These are phyloP conservation scores for Heliothis peltigera DNA, from an alignment of 2,888 invertebrate species.

Conservation along the genomic window DNA sequence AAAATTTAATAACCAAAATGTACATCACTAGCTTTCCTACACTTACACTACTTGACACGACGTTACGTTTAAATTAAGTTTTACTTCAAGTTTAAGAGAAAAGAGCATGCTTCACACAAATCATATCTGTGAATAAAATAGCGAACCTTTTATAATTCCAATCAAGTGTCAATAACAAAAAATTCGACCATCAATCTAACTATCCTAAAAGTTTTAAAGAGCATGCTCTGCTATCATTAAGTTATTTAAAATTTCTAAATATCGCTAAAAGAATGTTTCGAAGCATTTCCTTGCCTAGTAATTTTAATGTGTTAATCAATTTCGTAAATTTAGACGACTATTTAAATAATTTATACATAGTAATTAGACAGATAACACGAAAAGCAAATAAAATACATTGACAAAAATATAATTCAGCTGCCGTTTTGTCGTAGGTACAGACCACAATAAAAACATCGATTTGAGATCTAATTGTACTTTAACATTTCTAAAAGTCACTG, in stretches of 20 bases:
- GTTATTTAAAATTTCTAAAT: conserved; percentile 43
- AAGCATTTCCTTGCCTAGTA: conserved; percentile 41
- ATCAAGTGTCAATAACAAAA: conserved; percentile 15
- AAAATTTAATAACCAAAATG: conserved; percentile 32
- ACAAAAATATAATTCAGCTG: conserved; percentile 46
- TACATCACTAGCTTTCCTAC: conserved; percentile 55
- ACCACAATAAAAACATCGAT: conserved; percentile 56
- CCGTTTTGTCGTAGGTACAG: conserved; percentile 30
- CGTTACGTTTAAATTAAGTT: conserved; percentile 30
- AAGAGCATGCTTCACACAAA: conserved; percentile 47
- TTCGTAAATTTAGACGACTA: conserved; percentile 34
- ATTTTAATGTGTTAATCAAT: conserved; percentile 29
- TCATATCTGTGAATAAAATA: conserved; percentile 27
- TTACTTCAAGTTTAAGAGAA: conserved; percentile 28
- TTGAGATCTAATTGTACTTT: conserved; percentile 77
- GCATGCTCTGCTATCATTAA: conserved; percentile 43
- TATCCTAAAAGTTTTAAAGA: conserved; percentile 42
- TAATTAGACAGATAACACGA: conserved; percentile 43
- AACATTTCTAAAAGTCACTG: conserved; percentile 58
- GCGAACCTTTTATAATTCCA: conserved; percentile 5
- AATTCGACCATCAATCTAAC: conserved; percentile 26
- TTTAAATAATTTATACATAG: conserved; percentile 42
- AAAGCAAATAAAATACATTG: conserved; percentile 53
- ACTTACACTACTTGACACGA: conserved; percentile 51
- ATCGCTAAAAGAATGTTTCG: conserved; percentile 48